Evolutionary conservation across 2,113 vertebrate species (phyloP), one percentile per base, ranked within the genome.

Genomic region (Otocyon megalotis): DNA sequence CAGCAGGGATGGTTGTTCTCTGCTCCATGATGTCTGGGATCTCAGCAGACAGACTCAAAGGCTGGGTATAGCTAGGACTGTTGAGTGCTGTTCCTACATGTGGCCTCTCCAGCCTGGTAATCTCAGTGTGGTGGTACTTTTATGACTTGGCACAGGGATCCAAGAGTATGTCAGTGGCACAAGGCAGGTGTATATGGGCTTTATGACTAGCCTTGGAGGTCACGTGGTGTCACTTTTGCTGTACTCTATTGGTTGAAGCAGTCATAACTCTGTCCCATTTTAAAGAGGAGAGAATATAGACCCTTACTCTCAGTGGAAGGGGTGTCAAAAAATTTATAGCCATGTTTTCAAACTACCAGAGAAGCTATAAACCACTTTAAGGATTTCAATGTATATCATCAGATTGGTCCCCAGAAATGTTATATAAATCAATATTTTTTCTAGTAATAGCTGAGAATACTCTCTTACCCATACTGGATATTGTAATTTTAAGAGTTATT

Each of bases 381-480:
- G 53, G 20, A 74, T 72, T 94, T 92, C 48, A 48, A 67, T 28
- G 65, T 94, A 26, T 32, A 74, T 92, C 88, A 95, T 86, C 63
- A 94, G 71, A 30, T 81, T 88, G 58, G 4, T 5, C 30, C 54
- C 35, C 12, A 56, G 53, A 76, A 81, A 81, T 76, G 5, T 56
- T 85, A n/a, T 35, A 56, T 53, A 83, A 90, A 88, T 80, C 80
- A 87, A 35, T 17, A 62, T 37, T 79, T 92, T 84, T 87, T 35
- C 72, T 7, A 8, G 35, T 76, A 20, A 56, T 90, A 32, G 16
- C 12, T 83, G 14, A 37, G 63, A 22, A 13, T 53, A 35, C 11
- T 80, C 5, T 93, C 50, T 74, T 35, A 90, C 26, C 19, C 32
- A 83, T 3, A 5, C 5, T 90, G 58, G 22, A 53, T 80, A 63